Conservation (phyloP, 2,888 invertebrate species). For the Perizoma affinitatum region DNA sequence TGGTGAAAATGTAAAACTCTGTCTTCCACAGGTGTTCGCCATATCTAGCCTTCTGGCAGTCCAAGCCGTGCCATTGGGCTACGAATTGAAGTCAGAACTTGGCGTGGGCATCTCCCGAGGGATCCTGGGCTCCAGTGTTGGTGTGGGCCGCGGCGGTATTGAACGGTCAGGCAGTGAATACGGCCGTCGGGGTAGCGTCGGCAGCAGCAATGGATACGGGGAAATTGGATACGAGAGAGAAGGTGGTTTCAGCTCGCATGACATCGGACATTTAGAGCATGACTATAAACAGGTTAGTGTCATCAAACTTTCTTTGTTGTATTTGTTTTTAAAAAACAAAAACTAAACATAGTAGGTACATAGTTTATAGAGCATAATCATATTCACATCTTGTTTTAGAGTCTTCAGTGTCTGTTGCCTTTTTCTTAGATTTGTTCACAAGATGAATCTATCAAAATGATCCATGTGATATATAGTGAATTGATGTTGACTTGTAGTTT, state of each 20-base stretch:
- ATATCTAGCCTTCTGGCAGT: conserved; percentile 19
- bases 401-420: too few species aligned
- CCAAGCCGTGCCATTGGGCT: conserved; percentile 9
- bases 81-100: not conserved
- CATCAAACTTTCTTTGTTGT: too few species aligned
- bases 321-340: too few species aligned
- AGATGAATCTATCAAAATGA: too few species aligned
- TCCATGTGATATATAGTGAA: too few species aligned
- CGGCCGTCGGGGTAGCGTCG: conserved; percentile 6
- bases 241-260: conserved; percentile 14
- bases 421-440: too few species aligned
- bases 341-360: too few species aligned
- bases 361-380: too few species aligned
- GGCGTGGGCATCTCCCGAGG: not conserved
- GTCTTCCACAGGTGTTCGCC: conserved; percentile 10
- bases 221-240: conserved; percentile 4
- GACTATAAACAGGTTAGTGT: conserved; percentile 15
- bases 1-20: not conserved
- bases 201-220: conserved; percentile 4
- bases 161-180: conserved; percentile 11
- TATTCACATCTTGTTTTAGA: too few species aligned
- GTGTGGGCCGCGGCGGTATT: not conserved
- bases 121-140: not conserved
- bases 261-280: conserved; percentile 6
- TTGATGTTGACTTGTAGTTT: too few species aligned